Evolutionary conservation across 1,140 invertebrate species (phyloP).

Genomic region (Drosophila orosa): DNA sequence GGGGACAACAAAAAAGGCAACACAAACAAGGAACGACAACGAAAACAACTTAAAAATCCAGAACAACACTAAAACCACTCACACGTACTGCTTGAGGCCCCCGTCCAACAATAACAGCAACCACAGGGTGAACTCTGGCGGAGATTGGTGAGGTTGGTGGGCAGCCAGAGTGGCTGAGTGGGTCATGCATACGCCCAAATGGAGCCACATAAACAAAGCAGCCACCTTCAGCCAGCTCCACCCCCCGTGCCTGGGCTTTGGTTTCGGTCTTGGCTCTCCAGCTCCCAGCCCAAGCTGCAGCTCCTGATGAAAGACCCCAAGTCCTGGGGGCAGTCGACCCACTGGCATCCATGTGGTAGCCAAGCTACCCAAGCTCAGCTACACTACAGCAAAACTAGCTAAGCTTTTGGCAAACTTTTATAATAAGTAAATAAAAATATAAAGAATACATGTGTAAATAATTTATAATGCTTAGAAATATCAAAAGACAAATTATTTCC

Average conservation of each 20-base stretch:
- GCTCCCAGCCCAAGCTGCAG: background rate
- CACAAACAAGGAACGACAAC: slow-evolving; percentile 75
- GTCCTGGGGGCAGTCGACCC: slow-evolving; percentile 47
- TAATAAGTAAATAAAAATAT: background rate
- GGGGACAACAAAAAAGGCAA: slow-evolving; percentile 58
- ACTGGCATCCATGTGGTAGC: slow-evolving; percentile 42
- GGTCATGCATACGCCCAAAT: slow-evolving; percentile 63
- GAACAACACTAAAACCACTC: slow-evolving; percentile 82
- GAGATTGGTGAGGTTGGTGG: slow-evolving; percentile 6
- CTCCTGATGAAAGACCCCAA: slow-evolving; percentile 49
- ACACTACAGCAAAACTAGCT: slow-evolving; percentile 3
- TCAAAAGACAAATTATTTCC: background rate
- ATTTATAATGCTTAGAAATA: too few species aligned
- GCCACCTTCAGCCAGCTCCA: slow-evolving; percentile 35
- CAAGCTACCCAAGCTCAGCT: background rate
- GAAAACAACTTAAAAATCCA: slow-evolving; percentile 83
- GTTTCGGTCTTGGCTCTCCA: slow-evolving; percentile 30
- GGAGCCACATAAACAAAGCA: slow-evolving; percentile 77
- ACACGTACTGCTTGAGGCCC: slow-evolving; percentile 70
- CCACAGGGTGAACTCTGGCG: slow-evolving; percentile 19
- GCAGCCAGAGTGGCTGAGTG: slow-evolving; percentile 23
- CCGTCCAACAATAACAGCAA: slow-evolving; percentile 47
- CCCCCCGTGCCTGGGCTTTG: background rate
- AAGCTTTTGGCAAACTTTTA: background rate
- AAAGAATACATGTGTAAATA: background rate